Evolutionary conservation across 2,797 vertebrate species (phyloP), one percentile per base, ranked within the genome.

Genomic region (Gymnoscopelus microlampas): DNA sequence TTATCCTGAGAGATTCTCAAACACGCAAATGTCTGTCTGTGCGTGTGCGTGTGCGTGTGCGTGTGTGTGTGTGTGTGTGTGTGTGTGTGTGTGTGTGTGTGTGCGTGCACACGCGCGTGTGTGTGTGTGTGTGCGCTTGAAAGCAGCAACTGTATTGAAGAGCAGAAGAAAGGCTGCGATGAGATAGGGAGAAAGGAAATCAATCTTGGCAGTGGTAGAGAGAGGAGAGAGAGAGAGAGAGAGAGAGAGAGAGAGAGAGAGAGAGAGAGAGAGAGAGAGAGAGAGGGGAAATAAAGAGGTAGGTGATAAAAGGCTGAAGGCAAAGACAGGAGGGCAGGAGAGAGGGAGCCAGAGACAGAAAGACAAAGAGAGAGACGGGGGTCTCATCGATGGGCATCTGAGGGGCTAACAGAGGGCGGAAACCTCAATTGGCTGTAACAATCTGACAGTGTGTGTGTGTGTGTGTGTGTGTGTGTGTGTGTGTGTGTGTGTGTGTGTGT

Each of bases 261-360:
- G 87, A 91, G 82, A 89, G 73, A 86, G 88, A 76, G 87, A 93
- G 88, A 93, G 92, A 92, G 91, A 54, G 47, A 15, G 90, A 92
- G 91, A 23, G 48, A 54, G 35, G 44, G 54, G 50, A 50, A 61
- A 60, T 35, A 51, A 90, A 91, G 93, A 93, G 92, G 91, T 91
- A 92, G 92, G 86, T 92, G 92, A 91, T 89, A 89, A 93, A 92
- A 91, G 91, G 93, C 91, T 61, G 89, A 87, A 90, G 94, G 92
- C 93, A 93, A 93, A 94, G 93, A 90, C 87, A 64, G 60, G 26
- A 26, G 26, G 26, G 26, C 26, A 26, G 26, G 51, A 50, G 47
- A 49, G 57, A 49, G 57, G 77, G 64, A 69, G 35, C 26, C 23
- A 60, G 13, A 56, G 56, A 76, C 62, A 68, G 26, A 50, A 29